These are phyloP conservation scores for Notothenia rossii DNA, from an alignment of 2,113 vertebrate genomes.

Conservation along the genomic window DNA sequence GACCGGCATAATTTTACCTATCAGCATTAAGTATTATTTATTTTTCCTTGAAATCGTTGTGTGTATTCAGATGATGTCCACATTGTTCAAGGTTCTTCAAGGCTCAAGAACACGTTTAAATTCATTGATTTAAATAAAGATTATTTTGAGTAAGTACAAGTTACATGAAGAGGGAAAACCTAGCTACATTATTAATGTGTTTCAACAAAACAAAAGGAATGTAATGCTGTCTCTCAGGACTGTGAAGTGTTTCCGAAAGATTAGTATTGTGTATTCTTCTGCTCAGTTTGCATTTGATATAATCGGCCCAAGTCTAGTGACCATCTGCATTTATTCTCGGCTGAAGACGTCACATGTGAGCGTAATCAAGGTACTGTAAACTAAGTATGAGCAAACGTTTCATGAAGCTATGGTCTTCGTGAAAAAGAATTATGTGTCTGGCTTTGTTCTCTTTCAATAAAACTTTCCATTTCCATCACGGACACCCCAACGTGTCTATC, in stretches of 20 bases:
- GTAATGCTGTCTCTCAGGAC: not conserved
- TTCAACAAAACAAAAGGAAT: not conserved
- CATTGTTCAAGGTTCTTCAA: not conserved
- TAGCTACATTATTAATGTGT: too few species aligned
- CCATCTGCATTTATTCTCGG: not conserved
- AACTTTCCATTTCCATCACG: not conserved
- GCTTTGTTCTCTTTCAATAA: not conserved
- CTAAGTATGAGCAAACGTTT: not conserved
- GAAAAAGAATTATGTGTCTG: too few species aligned
- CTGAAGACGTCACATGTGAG: not conserved
- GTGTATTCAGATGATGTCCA: too few species aligned
- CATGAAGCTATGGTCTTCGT: too few species aligned
- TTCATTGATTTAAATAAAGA: not conserved
- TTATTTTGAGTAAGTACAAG: not conserved
- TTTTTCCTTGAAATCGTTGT: not conserved
- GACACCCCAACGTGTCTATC: not conserved
- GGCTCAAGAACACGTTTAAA: not conserved
- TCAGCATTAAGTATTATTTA: not conserved
- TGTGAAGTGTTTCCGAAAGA: not conserved
- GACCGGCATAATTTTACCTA: too few species aligned
- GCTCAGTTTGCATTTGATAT: conserved; percentile 6
- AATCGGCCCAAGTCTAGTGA: not conserved
- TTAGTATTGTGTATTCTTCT: not conserved
- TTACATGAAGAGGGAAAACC: not conserved
- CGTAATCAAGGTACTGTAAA: not conserved